Evolutionary conservation across 2,888 invertebrate genomes (phyloP).

Genomic region (Cerceris rybyensis): DNA sequence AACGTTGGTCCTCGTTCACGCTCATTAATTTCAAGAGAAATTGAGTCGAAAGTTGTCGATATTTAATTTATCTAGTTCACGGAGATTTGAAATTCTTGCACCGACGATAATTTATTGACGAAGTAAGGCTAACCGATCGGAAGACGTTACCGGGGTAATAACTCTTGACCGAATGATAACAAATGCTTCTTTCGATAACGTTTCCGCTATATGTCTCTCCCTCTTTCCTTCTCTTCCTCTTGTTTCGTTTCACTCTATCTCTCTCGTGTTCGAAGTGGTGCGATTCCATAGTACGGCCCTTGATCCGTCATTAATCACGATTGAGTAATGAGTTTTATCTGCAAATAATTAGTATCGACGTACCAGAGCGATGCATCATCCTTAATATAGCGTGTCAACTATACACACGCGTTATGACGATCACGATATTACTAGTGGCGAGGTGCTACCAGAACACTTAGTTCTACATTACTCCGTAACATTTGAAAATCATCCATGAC

Average conservation of each 20-base stretch:
- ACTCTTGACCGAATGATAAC: slow-evolving; percentile 31
- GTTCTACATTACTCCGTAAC: too few relatives aligned
- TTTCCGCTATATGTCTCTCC: slow-evolving; percentile 14
- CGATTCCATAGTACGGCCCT: slow-evolving; percentile 43
- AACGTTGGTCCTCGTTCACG: too few relatives aligned
- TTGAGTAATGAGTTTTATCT: slow-evolving; percentile 73
- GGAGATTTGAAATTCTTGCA: slow-evolving; percentile 9
- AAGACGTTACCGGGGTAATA: slow-evolving; percentile 6
- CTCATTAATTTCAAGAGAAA: too few relatives aligned
- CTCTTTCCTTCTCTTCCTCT: too few relatives aligned
- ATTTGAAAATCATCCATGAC: too few relatives aligned
- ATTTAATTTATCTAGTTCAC: slow-evolving; percentile 6
- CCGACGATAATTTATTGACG: slow-evolving; percentile 5
- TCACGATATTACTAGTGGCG: not conserved
- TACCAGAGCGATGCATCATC: slow-evolving; percentile 63
- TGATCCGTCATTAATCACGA: slow-evolving; percentile 65
- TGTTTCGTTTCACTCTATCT: too few relatives aligned
- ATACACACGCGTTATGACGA: slow-evolving; percentile 30
- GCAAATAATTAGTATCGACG: slow-evolving; percentile 73
- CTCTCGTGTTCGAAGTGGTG: slow-evolving; percentile 23
- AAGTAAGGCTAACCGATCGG: slow-evolving; percentile 3
- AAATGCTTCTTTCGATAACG: slow-evolving; percentile 48
- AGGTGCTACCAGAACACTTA: not conserved
- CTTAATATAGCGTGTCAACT: slow-evolving; percentile 54
- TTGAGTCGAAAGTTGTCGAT: slow-evolving; percentile 13